A percentile compares a stretch with the other conserved stretches of the same genome.
phyloP scores from a whole-genome alignment of 1,140 invertebrate species.

The Heliconius eleuchia region DNA sequence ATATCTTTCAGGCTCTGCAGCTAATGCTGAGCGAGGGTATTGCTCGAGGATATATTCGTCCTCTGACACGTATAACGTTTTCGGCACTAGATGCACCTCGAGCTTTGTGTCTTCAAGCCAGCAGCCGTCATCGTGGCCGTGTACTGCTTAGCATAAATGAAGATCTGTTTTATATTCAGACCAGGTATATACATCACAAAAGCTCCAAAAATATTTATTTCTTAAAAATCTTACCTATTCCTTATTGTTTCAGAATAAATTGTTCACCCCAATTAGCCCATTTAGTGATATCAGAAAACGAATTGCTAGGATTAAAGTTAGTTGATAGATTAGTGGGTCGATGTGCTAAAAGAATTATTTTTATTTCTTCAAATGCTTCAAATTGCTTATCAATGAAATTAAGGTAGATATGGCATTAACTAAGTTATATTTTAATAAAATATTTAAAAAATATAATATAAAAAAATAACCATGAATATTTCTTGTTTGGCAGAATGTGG shows the following conservation, averaged over 20 bases:
- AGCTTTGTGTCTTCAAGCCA: constrained; percentile 46
- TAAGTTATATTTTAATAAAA: not conserved
- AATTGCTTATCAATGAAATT: constrained; percentile 28
- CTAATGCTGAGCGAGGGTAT: constrained; percentile 54
- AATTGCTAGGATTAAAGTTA: constrained; percentile 40
- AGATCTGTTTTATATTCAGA: constrained; percentile 14
- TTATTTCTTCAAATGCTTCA: constrained; percentile 29
- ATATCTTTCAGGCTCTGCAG: constrained; percentile 46
- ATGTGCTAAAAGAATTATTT: constrained; percentile 42
- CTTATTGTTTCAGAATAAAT: constrained; percentile 40
- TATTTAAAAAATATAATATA: too few species aligned
- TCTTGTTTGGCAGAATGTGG: constrained; percentile 20
- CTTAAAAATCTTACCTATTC: constrained; percentile 1
- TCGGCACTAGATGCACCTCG: constrained; percentile 40
- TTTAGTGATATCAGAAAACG: constrained; percentile 42
- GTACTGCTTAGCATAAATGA: constrained; percentile 44
- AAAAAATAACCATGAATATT: not conserved
- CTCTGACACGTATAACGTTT: constrained; percentile 51
- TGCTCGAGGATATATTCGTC: constrained; percentile 53
- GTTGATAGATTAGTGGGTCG: constrained; percentile 40
- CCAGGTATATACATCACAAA: constrained; percentile 32
- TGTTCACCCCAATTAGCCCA: constrained; percentile 39
- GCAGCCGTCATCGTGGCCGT: constrained; percentile 48
- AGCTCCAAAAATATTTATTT: not conserved
- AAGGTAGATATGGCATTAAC: constrained; percentile 21